These are phyloP conservation scores for Metridium senile DNA, from an alignment of 92 coral and sea anemone genomes.

Conservation along the genomic window DNA sequence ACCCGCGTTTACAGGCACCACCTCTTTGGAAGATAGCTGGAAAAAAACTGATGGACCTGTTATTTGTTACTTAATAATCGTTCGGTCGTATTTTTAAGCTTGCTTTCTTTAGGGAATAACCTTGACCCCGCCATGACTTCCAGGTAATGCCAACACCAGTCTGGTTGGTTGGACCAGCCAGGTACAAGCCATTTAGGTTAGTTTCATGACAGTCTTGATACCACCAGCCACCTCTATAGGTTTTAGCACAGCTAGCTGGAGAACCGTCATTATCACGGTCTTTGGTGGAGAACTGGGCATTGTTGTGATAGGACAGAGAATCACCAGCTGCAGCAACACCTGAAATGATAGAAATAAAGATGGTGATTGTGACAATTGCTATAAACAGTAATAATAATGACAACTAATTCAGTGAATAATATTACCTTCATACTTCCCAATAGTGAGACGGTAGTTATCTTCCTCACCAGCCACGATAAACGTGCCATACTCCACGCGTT, in stretches of 20 bases:
- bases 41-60: too few relatives aligned
- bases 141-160: background rate
- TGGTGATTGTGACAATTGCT: too few relatives aligned
- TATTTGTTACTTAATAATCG: too few relatives aligned
- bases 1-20: too few relatives aligned
- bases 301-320: slow-evolving; percentile 1
- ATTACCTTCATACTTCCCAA: slow-evolving; percentile 50
- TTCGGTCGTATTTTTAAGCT: background rate
- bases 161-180: background rate
- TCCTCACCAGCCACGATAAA: slow-evolving; percentile 49
- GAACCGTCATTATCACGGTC: slow-evolving; percentile 26
- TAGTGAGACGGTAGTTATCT: slow-evolving; percentile 35
- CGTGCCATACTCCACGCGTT: slow-evolving; percentile 52
- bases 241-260: slow-evolving; percentile 13
- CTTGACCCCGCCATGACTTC: background rate
- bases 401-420: too few relatives aligned
- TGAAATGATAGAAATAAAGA: too few relatives aligned
- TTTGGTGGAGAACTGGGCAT: slow-evolving; percentile 27
- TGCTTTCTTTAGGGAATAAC: background rate
- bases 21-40: too few relatives aligned
- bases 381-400: too few relatives aligned
- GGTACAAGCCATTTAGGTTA: slow-evolving; percentile 45
- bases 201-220: slow-evolving; percentile 7
- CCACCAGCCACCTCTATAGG: slow-evolving; percentile 43
- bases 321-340: background rate